phyloP scores from a whole-genome alignment of 2,888 invertebrate species.

The Sympetrum striolatum region DNA sequence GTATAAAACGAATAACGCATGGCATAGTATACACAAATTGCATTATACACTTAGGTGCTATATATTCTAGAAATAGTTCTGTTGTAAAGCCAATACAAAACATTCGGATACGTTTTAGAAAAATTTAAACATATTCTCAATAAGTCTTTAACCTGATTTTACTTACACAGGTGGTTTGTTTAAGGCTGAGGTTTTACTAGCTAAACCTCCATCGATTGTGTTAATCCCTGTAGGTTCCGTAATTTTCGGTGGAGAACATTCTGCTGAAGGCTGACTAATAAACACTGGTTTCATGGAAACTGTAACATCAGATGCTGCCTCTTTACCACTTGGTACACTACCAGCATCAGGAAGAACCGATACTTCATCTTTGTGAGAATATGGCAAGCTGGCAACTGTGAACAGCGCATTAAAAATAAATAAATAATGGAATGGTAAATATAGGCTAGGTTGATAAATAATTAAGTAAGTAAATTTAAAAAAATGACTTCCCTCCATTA shows the following conservation, averaged over 20 bases:
- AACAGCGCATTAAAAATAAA: slow-evolving; percentile 48
- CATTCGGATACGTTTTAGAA: too few relatives aligned
- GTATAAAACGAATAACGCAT: too few relatives aligned
- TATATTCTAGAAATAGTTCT: too few relatives aligned
- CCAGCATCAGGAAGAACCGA: neutral
- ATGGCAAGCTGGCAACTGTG: slow-evolving; percentile 60
- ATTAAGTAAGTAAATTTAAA: neutral
- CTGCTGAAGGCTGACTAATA: neutral
- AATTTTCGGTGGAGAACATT: neutral
- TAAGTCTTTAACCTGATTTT: neutral
- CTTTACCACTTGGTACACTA: neutral
- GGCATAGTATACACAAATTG: too few relatives aligned
- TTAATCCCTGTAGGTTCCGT: neutral
- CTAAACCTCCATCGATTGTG: neutral
- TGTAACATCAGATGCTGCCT: neutral
- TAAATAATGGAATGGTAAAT: slow-evolving; percentile 55
- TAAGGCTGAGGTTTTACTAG: neutral
- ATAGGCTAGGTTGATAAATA: neutral
- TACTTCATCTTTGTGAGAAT: slow-evolving; percentile 58
- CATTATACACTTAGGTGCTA: too few relatives aligned
- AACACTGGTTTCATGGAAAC: neutral
- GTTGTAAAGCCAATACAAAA: too few relatives aligned
- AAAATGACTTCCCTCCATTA: too few relatives aligned
- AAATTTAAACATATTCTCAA: too few relatives aligned
- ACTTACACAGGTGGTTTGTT: neutral